Evolutionary conservation across 2,888 invertebrate species (phyloP), one percentile per base, ranked within the genome.

Genomic region (Acholoe squamosa): DNA sequence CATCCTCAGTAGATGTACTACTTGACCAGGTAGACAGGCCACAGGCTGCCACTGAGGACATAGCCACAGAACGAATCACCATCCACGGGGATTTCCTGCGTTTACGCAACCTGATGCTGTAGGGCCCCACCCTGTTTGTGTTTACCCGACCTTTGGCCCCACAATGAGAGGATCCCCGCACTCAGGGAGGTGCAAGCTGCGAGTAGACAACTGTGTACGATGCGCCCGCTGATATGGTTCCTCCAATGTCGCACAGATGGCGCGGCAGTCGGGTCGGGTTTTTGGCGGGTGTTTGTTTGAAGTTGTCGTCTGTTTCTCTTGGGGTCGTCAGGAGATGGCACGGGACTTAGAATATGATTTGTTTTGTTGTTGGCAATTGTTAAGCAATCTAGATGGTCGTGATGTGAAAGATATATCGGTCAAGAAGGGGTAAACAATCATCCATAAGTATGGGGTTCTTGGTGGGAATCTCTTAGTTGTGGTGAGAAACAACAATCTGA

Each of bases 61-160:
- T 61, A 7, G n/a, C 61, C 19, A 77, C 3, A 3, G 19, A 31
- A 0, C 31, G 19, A 77, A 77, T 28, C 31, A 77, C 31, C 10
- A 28, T 19, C 31, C 77, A n/a, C 77, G 77, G 31, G 34, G 77
- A 77, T 28, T 77, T 28, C 77, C 77, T 77, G 3, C n/a, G 34
- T 77, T 77, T 77, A 77, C 77, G 77, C 34, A 77, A 77, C 77
- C 5, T 77, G 77, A 77, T 28, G 31, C 77, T 3, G 5, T 28
- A n/a, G n/a, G 19, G 77, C n/a, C 77, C 19, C 77, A 28, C 77
- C 77, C 77, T 77, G 77, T 77, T 77, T 28, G 19, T 77, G 77
- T 77, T 77, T 77, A 77, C 77, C 5, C 28, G 77, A 77, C 31
- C 77, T 19, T n/a, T 28, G 77, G 28, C 77, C 77, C 28, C 31